Evolutionary conservation across 2,113 vertebrate genomes (phyloP), one percentile per base, ranked within the genome.

Genomic region (Apteryx mantelli): DNA sequence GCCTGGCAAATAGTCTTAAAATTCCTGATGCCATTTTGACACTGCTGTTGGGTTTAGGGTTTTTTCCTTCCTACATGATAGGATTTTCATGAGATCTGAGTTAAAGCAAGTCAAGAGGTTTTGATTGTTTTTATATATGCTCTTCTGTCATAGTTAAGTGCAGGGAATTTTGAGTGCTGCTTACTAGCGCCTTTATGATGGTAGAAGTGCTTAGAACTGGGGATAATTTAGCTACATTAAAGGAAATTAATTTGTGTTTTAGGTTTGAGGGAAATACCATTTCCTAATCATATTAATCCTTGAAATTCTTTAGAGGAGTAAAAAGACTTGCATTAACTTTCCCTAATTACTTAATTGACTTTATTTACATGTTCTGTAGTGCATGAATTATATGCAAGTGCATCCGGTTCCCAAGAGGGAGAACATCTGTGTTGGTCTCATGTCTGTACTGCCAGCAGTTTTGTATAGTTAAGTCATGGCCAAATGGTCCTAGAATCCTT

Each of bases 251-350:
- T 84, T 82, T 89, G 71, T 82, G 85, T 85, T 85, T 89, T n/a
- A 89, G 82, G 24, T 91, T 93, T 93, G 89, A 94, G 91, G 46
- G 52, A 56, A 56, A 55, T 86, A 26, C 77, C 68, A 50, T 75
- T 97, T 83, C 89, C 82, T 95, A 95, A 88, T 97, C 75, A 44
- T 81, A 82, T 89, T 92, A 94, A 95, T 95, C 82, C 91, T 86
- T 61, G 42, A 56, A 88, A 81, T 96, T 95, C 76, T 93, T 89
- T 46, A 53, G 83, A 96, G 77, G 91, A 71, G 86, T 86, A 79
- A 70, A 91, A 94, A 96, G 80, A 60, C 81, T 92, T 91, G 64
- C 69, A 40, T 65, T 61, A 86, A 91, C 75, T 91, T 95, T 65
- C 69, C 81, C 65, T 86, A 87, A 93, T 96, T 77, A 83, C 82